These are phyloP conservation scores for Lutjanus erythropterus DNA, from an alignment of 2,113 vertebrate genomes.

Conservation along the genomic window DNA sequence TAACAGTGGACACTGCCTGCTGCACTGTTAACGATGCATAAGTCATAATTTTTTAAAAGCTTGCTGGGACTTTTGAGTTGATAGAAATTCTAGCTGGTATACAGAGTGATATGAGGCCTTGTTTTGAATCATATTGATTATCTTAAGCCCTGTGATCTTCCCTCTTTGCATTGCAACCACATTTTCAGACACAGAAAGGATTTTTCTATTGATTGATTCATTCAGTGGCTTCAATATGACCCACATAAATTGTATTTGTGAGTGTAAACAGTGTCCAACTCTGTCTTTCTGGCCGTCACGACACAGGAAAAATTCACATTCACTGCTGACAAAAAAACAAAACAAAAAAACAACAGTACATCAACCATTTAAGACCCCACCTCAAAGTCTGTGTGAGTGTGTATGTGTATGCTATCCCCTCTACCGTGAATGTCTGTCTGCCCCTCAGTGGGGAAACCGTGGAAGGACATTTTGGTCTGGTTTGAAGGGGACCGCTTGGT, in stretches of 20 bases:
- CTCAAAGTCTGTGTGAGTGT: constrained; percentile 13
- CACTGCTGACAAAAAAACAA: not conserved
- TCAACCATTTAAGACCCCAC: constrained; percentile 40
- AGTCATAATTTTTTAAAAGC: constrained; percentile 2
- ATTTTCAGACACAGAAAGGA: not conserved
- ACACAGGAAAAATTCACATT: not conserved
- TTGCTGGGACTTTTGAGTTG: constrained; percentile 24
- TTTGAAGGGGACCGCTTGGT: constrained; percentile 62
- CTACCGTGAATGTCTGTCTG: constrained; percentile 68
- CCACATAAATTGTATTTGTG: constrained; percentile 14
- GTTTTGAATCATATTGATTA: constrained; percentile 1
- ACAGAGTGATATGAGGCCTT: not conserved
- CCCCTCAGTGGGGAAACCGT: constrained; percentile 81
- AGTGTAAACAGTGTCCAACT: not conserved
- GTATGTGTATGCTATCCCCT: not conserved
- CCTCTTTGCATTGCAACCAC: constrained; percentile 9
- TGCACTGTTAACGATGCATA: not conserved
- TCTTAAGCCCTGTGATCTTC: not conserved
- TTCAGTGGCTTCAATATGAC: not conserved
- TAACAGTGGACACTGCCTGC: not conserved
- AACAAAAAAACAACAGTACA: constrained; percentile 26
- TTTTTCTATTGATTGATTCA: constrained; percentile 6
- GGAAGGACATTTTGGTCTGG: constrained; percentile 81
- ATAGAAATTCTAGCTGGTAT: not conserved
- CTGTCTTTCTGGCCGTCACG: not conserved